These are phyloP conservation scores for Siderastrea siderea DNA, from an alignment of 92 coral and sea anemone species.

Conservation along the genomic window DNA sequence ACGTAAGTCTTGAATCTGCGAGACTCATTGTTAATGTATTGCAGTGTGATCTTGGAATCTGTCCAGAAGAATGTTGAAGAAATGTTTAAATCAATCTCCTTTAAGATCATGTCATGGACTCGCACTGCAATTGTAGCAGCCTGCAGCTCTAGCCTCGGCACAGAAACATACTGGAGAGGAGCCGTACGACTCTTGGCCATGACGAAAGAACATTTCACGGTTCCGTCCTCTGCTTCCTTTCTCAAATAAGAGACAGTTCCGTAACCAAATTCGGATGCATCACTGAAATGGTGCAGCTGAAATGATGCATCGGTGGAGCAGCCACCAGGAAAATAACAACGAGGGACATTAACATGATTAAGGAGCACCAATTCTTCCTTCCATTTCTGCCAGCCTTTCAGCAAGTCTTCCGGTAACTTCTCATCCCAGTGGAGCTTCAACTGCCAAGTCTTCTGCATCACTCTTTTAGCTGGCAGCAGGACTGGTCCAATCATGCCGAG, in stretches of 20 bases:
- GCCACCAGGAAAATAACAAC: conserved; percentile 54
- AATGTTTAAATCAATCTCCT: conserved; percentile 38
- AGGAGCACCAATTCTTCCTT: conserved; percentile 52
- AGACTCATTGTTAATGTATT: conserved; percentile 55
- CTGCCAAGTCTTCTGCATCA: conserved; percentile 52
- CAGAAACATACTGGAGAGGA: conserved; percentile 65
- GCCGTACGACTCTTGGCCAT: conserved; percentile 65
- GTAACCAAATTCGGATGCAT: conserved; percentile 65
- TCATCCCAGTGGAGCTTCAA: conserved; percentile 43
- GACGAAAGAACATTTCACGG: conserved; percentile 48
- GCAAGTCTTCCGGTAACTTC: conserved; percentile 41
- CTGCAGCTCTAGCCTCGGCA: conserved; percentile 63
- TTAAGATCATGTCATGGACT: conserved; percentile 40
- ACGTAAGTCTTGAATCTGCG: conserved; percentile 71
- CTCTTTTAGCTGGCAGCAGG: conserved; percentile 43
- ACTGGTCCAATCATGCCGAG: conserved; percentile 48
- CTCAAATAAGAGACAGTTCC: conserved; percentile 68
- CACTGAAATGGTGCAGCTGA: conserved; percentile 63
- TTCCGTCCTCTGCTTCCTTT: conserved; percentile 51
- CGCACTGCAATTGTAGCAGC: conserved; percentile 67
- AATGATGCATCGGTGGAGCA: conserved; percentile 31
- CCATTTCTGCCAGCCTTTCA: conserved; percentile 45
- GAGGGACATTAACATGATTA: conserved; percentile 38
- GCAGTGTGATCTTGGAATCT: conserved; percentile 59
- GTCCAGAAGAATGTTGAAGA: conserved; percentile 65